Evolutionary conservation across 2,888 invertebrate species (phyloP), one percentile per base, ranked within the genome.

Genomic region (Bellardia bayeri): DNA sequence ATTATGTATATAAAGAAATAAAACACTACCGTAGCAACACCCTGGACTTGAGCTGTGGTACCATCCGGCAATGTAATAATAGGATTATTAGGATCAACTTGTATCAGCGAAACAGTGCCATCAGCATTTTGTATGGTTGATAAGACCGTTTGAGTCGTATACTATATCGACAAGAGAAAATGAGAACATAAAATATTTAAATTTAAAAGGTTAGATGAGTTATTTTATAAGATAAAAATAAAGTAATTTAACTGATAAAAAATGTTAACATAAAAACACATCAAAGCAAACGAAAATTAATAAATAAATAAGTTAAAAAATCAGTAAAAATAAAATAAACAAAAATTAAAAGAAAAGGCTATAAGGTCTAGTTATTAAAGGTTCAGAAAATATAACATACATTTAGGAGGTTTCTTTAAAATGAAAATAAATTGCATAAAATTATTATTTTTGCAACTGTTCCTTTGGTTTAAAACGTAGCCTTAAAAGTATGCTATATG

Each of bases 91-190:
- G 98, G 98, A 95, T 98, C 98, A 90, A 98, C 97, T 94, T 98
- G 98, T 90, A 99, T 98, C 89, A 99, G 97, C 87, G 98, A 98
- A 88, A 99, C 97, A 11, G 98, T 97, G 88, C 99, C 99, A 95
- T 99, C 99, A 0, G 98, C 97, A 94, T 99, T 99, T 91, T 97
- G 98, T 94, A 99, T 98, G 8, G 98, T 98, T 94, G 99, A 99
- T 84, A 99, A 95, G 90, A 99, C 97, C 8, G 98, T 97, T 88
- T 98, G 97, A 83, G 97, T 96, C 82, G 97, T 96, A 94, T 97
- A 98, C 94, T 97, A 96, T 69, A 90, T 23, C 23, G 30, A 68
- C n/a, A 79, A 61, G 30, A 68, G n/a, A 79, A 61, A 14, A 54
- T 69, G 54, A 63, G 37, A 37, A 37, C 6, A 37, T 6, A 37